Conservation (phyloP, 2,888 invertebrate species). For the Lycocerus yunnanus region DNA sequence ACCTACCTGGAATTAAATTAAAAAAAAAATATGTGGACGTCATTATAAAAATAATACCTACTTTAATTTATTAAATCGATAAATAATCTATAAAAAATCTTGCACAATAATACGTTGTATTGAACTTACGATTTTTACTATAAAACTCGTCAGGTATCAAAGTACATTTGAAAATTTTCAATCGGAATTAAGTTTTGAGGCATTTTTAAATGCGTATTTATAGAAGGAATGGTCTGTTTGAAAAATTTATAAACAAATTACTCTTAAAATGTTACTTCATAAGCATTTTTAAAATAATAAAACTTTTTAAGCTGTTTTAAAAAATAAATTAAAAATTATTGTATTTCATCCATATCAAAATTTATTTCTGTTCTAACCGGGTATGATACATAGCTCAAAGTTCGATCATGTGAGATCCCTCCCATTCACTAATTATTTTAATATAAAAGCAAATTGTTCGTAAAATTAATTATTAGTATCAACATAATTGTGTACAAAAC, state of each 20-base stretch:
- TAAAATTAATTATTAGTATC: not conserved
- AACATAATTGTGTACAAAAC: not conserved
- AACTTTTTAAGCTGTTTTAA: not conserved
- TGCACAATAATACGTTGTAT: not conserved
- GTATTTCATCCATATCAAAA: not conserved
- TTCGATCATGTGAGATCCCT: not conserved
- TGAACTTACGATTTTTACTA: not conserved
- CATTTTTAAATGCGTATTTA: not conserved
- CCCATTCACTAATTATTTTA: not conserved
- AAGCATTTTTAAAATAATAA: not conserved
- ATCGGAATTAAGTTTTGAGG: not conserved
- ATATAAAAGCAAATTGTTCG: not conserved
- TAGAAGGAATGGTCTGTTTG: not conserved
- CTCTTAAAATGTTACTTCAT: not conserved
- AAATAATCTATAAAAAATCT: not conserved
- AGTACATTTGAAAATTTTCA: not conserved
- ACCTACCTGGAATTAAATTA: no score
- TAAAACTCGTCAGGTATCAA: not conserved
- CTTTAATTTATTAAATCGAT: no score
- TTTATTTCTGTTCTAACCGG: not conserved
- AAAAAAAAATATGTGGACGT: no score
- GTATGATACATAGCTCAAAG: not conserved
- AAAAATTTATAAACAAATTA: not conserved
- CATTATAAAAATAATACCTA: no score
- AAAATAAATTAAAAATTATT: no score